Conservation (phyloP, 2,113 vertebrate species). For the Bos taurus region DNA sequence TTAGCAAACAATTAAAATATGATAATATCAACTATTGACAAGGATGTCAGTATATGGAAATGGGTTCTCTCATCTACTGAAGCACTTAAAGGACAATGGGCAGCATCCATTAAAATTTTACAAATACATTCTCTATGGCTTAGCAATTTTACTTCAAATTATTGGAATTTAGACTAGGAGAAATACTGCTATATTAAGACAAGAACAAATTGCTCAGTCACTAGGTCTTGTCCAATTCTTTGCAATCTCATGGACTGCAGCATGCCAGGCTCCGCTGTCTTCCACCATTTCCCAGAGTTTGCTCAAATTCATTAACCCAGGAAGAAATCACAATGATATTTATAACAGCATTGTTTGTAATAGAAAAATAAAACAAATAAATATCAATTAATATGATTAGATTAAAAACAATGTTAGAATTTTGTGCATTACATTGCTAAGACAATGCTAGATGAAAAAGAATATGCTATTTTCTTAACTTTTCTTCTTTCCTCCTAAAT, state of each 20-base stretch:
- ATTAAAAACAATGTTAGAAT: neutral
- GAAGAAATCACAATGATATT: neutral
- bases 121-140: neutral
- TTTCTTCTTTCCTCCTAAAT: neutral
- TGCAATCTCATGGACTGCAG: neutral
- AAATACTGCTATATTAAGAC: neutral
- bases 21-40: neutral
- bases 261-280: neutral
- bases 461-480: neutral
- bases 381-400: neutral
- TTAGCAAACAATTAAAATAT: slow-evolving; percentile 10
- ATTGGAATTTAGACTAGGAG: neutral
- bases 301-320: neutral
- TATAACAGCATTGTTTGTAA: neutral
- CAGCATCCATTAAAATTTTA: neutral
- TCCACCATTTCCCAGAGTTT: neutral
- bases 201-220: neutral
- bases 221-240: neutral
- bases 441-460: neutral
- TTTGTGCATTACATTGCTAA: neutral
- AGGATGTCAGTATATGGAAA: neutral
- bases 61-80: neutral
- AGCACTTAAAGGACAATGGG: neutral
- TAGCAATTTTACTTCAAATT: neutral
- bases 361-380: neutral